Base-by-base conservation (phyloP, 2,113 vertebrate species). In the Amphiprion ocellaris region DNA sequence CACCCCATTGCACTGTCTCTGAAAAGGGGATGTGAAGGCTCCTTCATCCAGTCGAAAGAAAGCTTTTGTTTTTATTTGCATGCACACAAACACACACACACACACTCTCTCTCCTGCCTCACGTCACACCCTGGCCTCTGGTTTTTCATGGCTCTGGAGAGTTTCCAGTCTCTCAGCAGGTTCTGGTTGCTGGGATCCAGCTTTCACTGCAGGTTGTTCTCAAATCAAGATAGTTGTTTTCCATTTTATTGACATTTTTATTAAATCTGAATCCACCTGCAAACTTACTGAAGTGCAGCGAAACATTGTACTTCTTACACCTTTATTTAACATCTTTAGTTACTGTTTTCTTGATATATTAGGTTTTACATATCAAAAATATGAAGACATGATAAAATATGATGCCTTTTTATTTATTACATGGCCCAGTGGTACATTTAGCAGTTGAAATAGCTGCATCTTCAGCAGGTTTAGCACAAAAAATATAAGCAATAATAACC, bases 1-100 rank as follows among this genome's bases (percentile, higher is more conserved):
- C 61, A 54, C 15, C 15, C 52, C 10, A 21, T 37, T 50, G n/a
- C 56, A 61, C 44, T 14, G 10, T 47, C 44, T 52, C 52, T 66
- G 53, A 59, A n/a, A 69, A 69, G 58, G 28, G 17, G 15, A 66
- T 10, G 56, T 19, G 26, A 4, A 53, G 52, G 53, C 47, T 21
- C 54, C 21, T 58, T 69, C 71, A 58, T 64, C 47, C 26, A 19
- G 60, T 58, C 12, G 8, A 44, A 46, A 60, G 60, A 70, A 81
- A 65, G 30, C 44, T 11, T 76, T 70, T 74, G 74, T 77, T 69
- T 69, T 44, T 6, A 44, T n/a, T 21, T 61, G 47, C 28, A 15
- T 47, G 41, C 55, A 41, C 39, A 41, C 39, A 41, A 2, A 41
- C 39, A 41, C 39, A 41, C 39, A 41, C 39, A 14, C 2, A 44